Conservation (phyloP, 2,797 vertebrate species). For the Triplophysa yarkandensis region DNA sequence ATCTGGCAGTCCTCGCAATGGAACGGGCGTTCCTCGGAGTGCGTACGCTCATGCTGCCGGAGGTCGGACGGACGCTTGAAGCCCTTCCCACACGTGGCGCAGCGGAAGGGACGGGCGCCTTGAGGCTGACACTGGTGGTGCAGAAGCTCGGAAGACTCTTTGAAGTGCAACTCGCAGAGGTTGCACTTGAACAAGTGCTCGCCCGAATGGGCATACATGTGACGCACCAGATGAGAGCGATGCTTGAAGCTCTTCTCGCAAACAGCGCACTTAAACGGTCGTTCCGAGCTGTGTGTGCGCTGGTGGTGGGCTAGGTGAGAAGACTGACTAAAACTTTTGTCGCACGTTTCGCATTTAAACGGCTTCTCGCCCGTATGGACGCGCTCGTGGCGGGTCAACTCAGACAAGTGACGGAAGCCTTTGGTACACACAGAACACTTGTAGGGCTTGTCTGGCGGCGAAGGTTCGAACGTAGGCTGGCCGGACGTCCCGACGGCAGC, state of each 20-base stretch:
- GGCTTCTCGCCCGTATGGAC: constrained; percentile 97
- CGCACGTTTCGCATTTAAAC: constrained; percentile 93
- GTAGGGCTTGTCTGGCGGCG: constrained; percentile 87
- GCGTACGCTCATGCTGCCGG: constrained; percentile 94
- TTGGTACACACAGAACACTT: constrained; percentile 96
- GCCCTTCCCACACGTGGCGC: constrained; percentile 90
- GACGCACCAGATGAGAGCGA: constrained; percentile 95
- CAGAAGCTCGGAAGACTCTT: constrained; percentile 94
- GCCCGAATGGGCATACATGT: constrained; percentile 96
- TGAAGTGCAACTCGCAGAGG: constrained; percentile 94
- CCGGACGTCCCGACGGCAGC: constrained; percentile 59
- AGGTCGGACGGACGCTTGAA: constrained; percentile 96
- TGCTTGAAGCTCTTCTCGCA: constrained; percentile 99
- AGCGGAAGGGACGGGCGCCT: constrained; percentile 92
- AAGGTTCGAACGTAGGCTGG: constrained; percentile 71
- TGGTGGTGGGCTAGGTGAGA: constrained; percentile 97
- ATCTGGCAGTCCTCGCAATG: constrained; percentile 98
- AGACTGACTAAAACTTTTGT: constrained; percentile 98
- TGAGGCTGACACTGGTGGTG: constrained; percentile 97
- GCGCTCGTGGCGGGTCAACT: constrained; percentile 91
- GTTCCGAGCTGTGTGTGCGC: constrained; percentile 93
- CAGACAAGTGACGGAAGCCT: constrained; percentile 95
- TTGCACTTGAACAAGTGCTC: constrained; percentile 98
- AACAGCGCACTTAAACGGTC: constrained; percentile 94
- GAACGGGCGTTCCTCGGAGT: constrained; percentile 98